A percentile compares a stretch with the other conserved stretches of the same genome.
Evolutionary conservation across 2,797 vertebrate genomes (phyloP).

Genomic region (Cetoscarus ocellatus): DNA sequence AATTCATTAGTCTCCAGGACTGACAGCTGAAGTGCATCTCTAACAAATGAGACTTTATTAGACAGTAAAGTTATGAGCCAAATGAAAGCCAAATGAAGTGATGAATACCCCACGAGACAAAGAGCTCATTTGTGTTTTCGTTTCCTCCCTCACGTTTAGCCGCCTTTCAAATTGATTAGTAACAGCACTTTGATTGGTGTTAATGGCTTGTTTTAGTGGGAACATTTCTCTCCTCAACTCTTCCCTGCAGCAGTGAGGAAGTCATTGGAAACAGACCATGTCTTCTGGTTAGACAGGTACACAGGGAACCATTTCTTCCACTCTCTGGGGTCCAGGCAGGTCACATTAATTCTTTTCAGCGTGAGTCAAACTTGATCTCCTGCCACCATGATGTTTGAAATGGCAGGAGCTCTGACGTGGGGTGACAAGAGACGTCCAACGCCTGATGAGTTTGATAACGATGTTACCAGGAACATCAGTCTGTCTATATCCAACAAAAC

Average conservation of each 20-base stretch:
- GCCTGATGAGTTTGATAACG: conserved; percentile 49
- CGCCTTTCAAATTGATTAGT: conserved; percentile 21
- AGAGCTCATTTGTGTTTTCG: conserved; percentile 4
- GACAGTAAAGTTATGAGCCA: conserved; percentile 10
- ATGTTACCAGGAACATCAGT: conserved; percentile 35
- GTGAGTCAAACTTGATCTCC: conserved; percentile 44
- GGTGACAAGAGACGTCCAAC: conserved; percentile 21
- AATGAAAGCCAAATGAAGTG: conserved; percentile 31
- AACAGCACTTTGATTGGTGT: conserved; percentile 38
- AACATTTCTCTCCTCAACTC: conserved; percentile 23
- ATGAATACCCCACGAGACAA: conserved; percentile 24
- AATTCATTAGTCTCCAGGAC: conserved; percentile 58
- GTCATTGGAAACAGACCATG: conserved; percentile 34
- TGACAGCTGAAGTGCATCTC: conserved; percentile 55
- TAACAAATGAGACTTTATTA: conserved; percentile 28
- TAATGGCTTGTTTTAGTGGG: conserved; percentile 28
- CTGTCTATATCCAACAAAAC: conserved; percentile 16
- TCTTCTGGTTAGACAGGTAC: conserved; percentile 21
- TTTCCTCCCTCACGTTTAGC: conserved; percentile 7
- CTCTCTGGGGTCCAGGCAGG: conserved; percentile 24
- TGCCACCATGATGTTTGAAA: conserved; percentile 39
- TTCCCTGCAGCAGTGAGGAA: conserved; percentile 12
- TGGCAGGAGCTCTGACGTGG: conserved; percentile 32
- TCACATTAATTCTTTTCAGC: conserved; percentile 39
- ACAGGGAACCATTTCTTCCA: conserved; percentile 41